Conservation (phyloP, 2,113 vertebrate species). For the Nibea coibor region DNA sequence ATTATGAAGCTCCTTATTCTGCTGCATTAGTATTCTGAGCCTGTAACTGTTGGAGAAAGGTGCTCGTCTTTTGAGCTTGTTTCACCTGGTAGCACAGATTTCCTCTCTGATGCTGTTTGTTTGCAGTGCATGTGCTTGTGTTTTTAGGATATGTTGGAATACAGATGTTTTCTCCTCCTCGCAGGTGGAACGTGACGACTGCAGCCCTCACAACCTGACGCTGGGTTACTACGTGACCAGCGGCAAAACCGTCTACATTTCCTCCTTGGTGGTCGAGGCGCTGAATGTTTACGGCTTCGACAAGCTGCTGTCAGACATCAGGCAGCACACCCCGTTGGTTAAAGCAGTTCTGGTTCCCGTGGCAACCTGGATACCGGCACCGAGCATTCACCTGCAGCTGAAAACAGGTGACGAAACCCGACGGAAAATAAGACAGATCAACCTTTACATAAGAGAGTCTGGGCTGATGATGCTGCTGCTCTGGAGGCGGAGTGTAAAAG, state of each 20-base stretch:
- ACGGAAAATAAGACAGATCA: neutral
- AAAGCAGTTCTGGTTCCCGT: slow-evolving; percentile 89
- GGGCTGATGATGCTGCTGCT: neutral
- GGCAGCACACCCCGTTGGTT: slow-evolving; percentile 86
- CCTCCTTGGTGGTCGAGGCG: slow-evolving; percentile 86
- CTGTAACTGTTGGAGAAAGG: slow-evolving; percentile 8
- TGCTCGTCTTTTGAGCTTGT: neutral
- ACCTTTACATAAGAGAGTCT: neutral
- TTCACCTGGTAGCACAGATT: neutral
- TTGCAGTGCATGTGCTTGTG: neutral
- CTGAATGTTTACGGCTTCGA: slow-evolving; percentile 88
- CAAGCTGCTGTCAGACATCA: slow-evolving; percentile 90
- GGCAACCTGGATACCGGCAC: slow-evolving; percentile 86
- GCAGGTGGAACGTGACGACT: slow-evolving; percentile 89
- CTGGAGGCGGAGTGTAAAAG: neutral
- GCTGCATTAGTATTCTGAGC: slow-evolving; percentile 41
- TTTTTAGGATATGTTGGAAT: no score
- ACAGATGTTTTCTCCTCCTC: slow-evolving; percentile 8
- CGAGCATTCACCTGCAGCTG: slow-evolving; percentile 89
- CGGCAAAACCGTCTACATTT: slow-evolving; percentile 87
- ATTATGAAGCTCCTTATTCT: slow-evolving; percentile 53
- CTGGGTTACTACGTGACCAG: slow-evolving; percentile 91
- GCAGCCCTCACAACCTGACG: slow-evolving; percentile 89
- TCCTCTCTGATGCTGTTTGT: slow-evolving; percentile 11
- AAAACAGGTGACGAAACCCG: slow-evolving; percentile 88